Evolutionary conservation across 2,113 vertebrate genomes (phyloP), one percentile per base, ranked within the genome.

Genomic region (Hylia prasina): DNA sequence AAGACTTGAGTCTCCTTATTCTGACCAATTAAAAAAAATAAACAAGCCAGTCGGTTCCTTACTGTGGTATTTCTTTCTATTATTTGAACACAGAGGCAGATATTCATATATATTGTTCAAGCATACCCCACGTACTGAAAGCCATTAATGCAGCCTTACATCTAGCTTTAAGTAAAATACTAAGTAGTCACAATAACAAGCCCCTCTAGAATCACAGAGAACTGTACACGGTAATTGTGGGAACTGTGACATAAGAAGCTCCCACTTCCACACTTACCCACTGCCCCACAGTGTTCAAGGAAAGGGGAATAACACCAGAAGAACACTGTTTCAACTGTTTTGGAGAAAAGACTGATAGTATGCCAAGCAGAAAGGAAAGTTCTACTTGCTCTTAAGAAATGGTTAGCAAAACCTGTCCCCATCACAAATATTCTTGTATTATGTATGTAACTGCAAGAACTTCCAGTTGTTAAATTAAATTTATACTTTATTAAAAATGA

Each of bases 401-500:
- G 3, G 17, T 61, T 51, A 86, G 61, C 47, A 86, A 91, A 87
- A 87, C 35, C 23, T 24, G 15, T 73, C 5, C 4, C 44, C 30
- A 68, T 17, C 9, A 37, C 53, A 88, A 82, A 77, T 66, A 68
- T 35, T 77, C 48, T 51, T 83, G 54, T 21, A 33, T 65, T 35
- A 23, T 14, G 28, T 1, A 4, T 33, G 19, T 22, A 82, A 75
- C n/a, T 42, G 27, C 31, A 87, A 82, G 76, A 89, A 83, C 31
- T 78, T 66, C 23, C 31, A 92, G 37, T 11, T 68, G 18, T 68
- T 86, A 90, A 69, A 82, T 78, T 63, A 47, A 83, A 77, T 63
- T 78, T 84, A 86, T 30, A 48, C 7, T 89, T 88, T 31, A 90
- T 87, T 93, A 93, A 89, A 90, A 92, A 79, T 50, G 25, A 90